Conservation (phyloP, 2,888 invertebrate genomes). For the Heliothis peltigera region DNA sequence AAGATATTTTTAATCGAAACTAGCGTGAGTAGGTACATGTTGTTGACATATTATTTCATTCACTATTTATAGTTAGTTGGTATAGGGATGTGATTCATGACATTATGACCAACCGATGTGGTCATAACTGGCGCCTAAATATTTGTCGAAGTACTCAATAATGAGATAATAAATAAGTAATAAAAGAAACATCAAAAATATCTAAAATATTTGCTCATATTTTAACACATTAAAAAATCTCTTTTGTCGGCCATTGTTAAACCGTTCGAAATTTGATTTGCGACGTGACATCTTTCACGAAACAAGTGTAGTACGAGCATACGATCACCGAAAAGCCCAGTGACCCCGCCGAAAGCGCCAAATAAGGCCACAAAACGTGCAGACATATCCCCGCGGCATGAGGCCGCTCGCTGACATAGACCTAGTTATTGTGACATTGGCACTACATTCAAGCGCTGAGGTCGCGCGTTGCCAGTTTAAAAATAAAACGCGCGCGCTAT, state of each 20-base stretch:
- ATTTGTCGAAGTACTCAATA: conserved; percentile 10
- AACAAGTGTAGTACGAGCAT: conserved; percentile 48
- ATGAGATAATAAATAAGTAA: conserved; percentile 11
- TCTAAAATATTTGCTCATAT: conserved; percentile 2
- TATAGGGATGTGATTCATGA: conserved; percentile 48
- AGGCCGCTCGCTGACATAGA: conserved; percentile 88
- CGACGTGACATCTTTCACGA: conserved; percentile 27
- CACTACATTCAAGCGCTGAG: conserved; percentile 89
- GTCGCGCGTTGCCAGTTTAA: conserved; percentile 85
- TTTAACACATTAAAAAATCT: background rate
- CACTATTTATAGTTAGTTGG: conserved; percentile 51
- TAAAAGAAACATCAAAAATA: background rate
- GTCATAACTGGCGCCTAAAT: conserved; percentile 43
- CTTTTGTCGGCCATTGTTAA: no score
- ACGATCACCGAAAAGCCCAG: conserved; percentile 63
- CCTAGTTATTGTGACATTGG: conserved; percentile 88
- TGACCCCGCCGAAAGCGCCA: conserved; percentile 71
- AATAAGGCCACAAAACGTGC: conserved; percentile 74
- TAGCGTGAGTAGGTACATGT: conserved; percentile 28
- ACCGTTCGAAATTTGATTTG: conserved; percentile 1
- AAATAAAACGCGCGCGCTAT: conserved; percentile 79
- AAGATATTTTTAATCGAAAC: conserved; percentile 42
- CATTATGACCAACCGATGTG: conserved; percentile 29
- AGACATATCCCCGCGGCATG: conserved; percentile 69
- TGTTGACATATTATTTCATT: conserved; percentile 43